Evolutionary conservation across 2,113 vertebrate species (phyloP).

Genomic region (Esox niger): DNA sequence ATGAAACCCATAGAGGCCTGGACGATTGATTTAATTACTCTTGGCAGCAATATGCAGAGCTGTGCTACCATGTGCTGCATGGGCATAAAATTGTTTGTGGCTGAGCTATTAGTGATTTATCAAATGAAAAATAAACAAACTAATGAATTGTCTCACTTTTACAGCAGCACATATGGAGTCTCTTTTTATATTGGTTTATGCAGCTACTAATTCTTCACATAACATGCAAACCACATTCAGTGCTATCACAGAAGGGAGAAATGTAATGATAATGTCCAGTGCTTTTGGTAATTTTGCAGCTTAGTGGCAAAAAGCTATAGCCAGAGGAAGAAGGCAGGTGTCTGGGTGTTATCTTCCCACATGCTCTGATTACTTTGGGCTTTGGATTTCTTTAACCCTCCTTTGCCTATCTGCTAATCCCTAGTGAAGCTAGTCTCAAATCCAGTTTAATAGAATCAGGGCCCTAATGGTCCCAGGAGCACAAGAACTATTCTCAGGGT

Average conservation of each 20-base stretch:
- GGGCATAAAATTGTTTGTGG: neutral
- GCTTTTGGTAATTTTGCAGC: neutral
- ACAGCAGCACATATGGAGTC: neutral
- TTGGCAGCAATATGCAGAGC: constrained; percentile 24
- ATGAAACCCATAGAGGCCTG: constrained; percentile 16
- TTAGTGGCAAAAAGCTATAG: neutral
- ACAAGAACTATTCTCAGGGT: constrained; percentile 30
- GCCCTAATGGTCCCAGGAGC: constrained; percentile 26
- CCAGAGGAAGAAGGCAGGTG: neutral
- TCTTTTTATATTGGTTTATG: too few relatives aligned
- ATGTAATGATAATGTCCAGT: neutral
- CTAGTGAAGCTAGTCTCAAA: constrained; percentile 26
- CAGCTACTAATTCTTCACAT: too few relatives aligned
- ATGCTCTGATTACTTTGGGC: constrained; percentile 23
- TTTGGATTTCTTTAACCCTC: constrained; percentile 15
- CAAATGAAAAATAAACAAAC: constrained; percentile 11
- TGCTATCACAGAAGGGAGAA: neutral
- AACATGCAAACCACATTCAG: too few relatives aligned
- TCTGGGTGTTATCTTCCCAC: constrained; percentile 6
- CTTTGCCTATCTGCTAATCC: constrained; percentile 21
- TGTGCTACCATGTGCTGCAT: neutral
- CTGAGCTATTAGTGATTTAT: constrained; percentile 42
- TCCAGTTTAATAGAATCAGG: constrained; percentile 39
- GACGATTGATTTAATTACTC: constrained; percentile 51
- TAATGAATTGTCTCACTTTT: constrained; percentile 9